Evolutionary conservation across 2,797 vertebrate species (phyloP), one percentile per base, ranked within the genome.

Genomic region (Channallabes apus): DNA sequence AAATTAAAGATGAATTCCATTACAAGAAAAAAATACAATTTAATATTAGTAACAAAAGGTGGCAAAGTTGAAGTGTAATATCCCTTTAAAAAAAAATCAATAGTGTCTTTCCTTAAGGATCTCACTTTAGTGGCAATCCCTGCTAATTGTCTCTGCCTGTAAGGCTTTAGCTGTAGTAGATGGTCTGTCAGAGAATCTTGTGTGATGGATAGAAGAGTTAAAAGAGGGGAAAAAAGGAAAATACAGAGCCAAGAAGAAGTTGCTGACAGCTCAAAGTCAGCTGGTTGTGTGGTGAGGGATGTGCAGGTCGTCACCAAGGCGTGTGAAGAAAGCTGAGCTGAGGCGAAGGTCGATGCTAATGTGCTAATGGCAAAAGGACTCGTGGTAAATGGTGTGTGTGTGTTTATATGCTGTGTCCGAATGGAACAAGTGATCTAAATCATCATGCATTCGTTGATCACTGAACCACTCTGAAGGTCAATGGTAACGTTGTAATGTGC

Each of bases 381-480:
- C n/a, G 18, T 22, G 18, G n/a, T 56, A 29, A 54, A 56, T 56
- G 51, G 72, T 76, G 72, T 56, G 46, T 75, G 76, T 61, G 56
- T 61, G 32, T n/a, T 75, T 41, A 18, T 62, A 80, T 15, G 76
- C 22, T 62, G 12, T 80, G 59, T 17, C 35, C 64, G 32, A 41
- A 79, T 18, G 6, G 24, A 80, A 12, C 24, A 64, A 64, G 22
- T 64, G 78, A 65, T 80, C 14, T 64, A 80, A 80, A 27, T 24
- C 38, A 27, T 80, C 27, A n/a, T 6, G 51, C 12, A 9, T 27
- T 69, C 59, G 69, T 20, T 82, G 76, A 35, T 56, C 27, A 54
- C 83, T 88, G 75, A 83, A 83, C 17, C 0, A 1, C 41, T 72
- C 59, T 75, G 79, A 82, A 84, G 86, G 86, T 88, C 87, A 85